Conservation (phyloP, 2,888 invertebrate species). For the Schizaphis graminum region DNA sequence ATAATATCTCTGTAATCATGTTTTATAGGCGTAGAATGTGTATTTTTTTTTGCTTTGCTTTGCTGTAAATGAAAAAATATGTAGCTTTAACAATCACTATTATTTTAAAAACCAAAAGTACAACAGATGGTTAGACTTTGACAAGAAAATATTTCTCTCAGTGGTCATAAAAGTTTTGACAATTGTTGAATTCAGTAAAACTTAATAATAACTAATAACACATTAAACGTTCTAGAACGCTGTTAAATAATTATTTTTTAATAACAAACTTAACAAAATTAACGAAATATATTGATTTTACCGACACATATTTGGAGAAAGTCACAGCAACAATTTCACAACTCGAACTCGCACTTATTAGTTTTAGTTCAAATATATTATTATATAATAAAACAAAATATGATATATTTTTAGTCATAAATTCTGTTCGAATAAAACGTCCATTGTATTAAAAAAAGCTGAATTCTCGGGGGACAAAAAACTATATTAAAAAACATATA, state of each 20-base stretch:
- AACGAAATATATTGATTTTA: neutral
- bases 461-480: neutral
- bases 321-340: neutral
- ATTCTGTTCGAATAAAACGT: neutral
- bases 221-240: neutral
- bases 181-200: neutral
- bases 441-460: neutral
- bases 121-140: neutral
- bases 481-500: neutral
- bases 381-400: neutral
- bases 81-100: neutral
- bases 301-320: neutral
- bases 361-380: neutral
- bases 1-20: too few relatives aligned
- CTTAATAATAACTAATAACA: neutral
- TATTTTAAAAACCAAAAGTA: neutral
- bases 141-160: slow-evolving; percentile 7
- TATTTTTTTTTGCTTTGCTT: neutral
- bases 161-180: neutral
- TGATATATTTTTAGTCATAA: neutral
- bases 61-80: neutral
- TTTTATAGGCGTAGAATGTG: neutral
- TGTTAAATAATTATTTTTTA: neutral
- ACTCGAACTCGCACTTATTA: neutral
- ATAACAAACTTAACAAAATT: neutral